Evolutionary conservation across 1,140 invertebrate species (phyloP).

Genomic region (Aphelenchoides fujianensis): DNA sequence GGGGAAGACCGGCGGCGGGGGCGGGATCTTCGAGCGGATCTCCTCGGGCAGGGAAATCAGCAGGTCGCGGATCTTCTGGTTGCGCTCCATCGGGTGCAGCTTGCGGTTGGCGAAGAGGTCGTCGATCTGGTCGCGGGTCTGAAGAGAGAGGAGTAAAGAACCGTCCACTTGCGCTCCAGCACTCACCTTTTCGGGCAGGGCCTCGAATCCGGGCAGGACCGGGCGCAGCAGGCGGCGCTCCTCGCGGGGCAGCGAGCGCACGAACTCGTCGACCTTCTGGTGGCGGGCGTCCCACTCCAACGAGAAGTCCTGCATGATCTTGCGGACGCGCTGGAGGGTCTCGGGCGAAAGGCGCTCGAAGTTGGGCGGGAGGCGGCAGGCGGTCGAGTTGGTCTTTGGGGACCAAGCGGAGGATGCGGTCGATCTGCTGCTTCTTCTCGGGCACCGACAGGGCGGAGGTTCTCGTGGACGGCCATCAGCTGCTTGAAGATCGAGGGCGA

Average conservation of each 20-base stretch:
- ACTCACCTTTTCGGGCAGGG: conserved; percentile 19
- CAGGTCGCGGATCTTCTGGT: conserved; percentile 15
- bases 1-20: conserved; percentile 13
- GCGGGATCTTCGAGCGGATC: conserved; percentile 12
- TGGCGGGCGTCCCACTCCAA: conserved; percentile 15
- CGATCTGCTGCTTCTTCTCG: conserved; percentile 27
- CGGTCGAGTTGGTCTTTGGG: conserved; percentile 22
- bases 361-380: conserved; percentile 16
- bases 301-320: conserved; percentile 15
- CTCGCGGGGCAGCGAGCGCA: conserved; percentile 8
- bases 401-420: conserved; percentile 12
- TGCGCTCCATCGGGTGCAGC: conserved; percentile 3
- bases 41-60: conserved; percentile 16
- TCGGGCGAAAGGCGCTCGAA: conserved; percentile 21
- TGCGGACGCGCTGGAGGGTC: neutral
- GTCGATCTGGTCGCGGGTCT: conserved; percentile 26
- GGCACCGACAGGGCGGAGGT: neutral
- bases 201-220: conserved; percentile 16
- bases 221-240: conserved; percentile 21
- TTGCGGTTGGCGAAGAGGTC: conserved; percentile 16
- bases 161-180: neutral
- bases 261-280: conserved; percentile 14
- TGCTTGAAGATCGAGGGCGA: conserved; percentile 24
- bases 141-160: conserved; percentile 6
- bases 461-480: conserved; percentile 20